Base-by-base conservation (phyloP, 2,888 invertebrate genomes). In the Notocelia uddmanniana region DNA sequence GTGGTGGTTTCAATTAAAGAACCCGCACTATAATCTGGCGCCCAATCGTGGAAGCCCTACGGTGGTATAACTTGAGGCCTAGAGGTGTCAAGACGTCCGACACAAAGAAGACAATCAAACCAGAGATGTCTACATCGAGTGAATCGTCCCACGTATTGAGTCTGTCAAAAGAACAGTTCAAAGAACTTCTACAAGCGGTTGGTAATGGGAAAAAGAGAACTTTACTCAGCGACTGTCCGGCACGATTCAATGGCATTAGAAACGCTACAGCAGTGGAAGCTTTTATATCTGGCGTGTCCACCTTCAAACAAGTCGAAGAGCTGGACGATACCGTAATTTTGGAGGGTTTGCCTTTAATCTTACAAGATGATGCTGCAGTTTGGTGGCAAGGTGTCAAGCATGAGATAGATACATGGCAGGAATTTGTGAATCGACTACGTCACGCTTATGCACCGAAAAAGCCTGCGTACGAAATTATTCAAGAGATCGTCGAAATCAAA, bases 291-390 rank as follows among this genome's bases (percentile, higher is more conserved):
- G 52, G 52, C 11, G 52, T 52, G 3, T 52, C 55, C 6, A 55
- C 55, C 3, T 55, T 55, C 15, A 55, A 15, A 21, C 1, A 15
- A 55, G 55, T 31, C 11, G 55, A 55, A 15, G 31, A 15, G 23
- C 5, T 55, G 13, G 26, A 23, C 8, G 55, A 55, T 13, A 34
- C 8, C 3, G 18, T 2, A 26, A 18, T 31, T 9, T 2, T 57
- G 11, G 18, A 58, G 6, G 58, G 58, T 6, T 13, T 37, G n/a
- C 37, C 34, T 3, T 34, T 58, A 31, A 58, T 58, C 2, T 34
- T 58, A 37, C 58, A 58, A 34, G 58, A 19, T 11, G 58, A 58
- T 58, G 58, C 58, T 58, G 58, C 58, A 34, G 37, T 58, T 34
- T 58, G 58, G 58, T 58, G 58, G 58, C 58, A 58, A 34, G 58